Percentiles rank a stretch among this genome's conserved stretches.
Evolutionary conservation across 2,888 invertebrate genomes (phyloP).

Genomic region (Merodon equestris): DNA sequence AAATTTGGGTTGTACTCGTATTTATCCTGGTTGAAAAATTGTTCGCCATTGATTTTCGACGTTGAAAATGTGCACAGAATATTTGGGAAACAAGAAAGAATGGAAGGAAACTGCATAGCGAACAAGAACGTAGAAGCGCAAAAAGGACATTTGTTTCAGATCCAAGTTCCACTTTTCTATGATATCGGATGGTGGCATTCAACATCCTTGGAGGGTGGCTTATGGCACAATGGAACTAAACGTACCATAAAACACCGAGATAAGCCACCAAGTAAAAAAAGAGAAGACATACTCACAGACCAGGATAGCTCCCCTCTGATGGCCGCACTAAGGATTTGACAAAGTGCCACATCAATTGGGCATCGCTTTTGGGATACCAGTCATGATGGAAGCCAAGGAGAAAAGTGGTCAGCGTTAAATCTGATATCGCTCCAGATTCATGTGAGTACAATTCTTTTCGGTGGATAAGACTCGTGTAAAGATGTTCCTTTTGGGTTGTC

Average conservation of each 20-base stretch:
- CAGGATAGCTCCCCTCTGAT: slow-evolving; percentile 49
- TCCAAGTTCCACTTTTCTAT: slow-evolving; percentile 56
- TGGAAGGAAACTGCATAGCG: slow-evolving; percentile 22
- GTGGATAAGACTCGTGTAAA: slow-evolving; percentile 59
- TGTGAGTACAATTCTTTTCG: slow-evolving; percentile 66
- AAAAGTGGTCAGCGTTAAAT: slow-evolving; percentile 67
- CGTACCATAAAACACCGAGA: slow-evolving; percentile 68
- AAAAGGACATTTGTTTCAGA: slow-evolving; percentile 51
- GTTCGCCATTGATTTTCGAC: slow-evolving; percentile 55
- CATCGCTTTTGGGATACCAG: slow-evolving; percentile 43
- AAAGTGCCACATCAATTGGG: slow-evolving; percentile 68
- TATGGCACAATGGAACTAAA: slow-evolving; percentile 66
- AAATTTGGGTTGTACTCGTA: slow-evolving; percentile 58
- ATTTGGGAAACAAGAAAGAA: slow-evolving; percentile 12
- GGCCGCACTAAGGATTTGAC: slow-evolving; percentile 64
- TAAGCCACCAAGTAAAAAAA: slow-evolving; percentile 58
- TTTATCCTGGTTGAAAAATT: slow-evolving; percentile 32
- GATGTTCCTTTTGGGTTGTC: not conserved
- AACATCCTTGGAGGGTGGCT: slow-evolving; percentile 50
- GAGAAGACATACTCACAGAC: slow-evolving; percentile 40
- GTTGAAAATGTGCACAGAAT: slow-evolving; percentile 41
- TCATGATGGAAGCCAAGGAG: slow-evolving; percentile 41
- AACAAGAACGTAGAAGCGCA: slow-evolving; percentile 11
- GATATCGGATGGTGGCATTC: slow-evolving; percentile 34
- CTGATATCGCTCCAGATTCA: slow-evolving; percentile 62